Conservation (phyloP, 2,113 vertebrate species). For the Gymnarchus niloticus region DNA sequence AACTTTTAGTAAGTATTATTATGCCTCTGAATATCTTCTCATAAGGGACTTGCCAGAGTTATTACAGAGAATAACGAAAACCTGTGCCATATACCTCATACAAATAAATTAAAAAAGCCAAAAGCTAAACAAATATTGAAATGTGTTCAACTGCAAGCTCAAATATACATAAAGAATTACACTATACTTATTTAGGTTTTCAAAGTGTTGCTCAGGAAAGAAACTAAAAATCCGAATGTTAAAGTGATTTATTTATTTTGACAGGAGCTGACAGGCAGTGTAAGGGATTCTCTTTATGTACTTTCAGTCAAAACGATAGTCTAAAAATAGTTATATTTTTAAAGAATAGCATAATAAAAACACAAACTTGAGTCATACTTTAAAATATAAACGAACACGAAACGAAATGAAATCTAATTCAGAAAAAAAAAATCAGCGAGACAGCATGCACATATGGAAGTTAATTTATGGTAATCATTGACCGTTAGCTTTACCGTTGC, state of each 20-base stretch:
- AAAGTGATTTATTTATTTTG: not conserved
- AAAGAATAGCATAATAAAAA: not conserved
- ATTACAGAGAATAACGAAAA: not conserved
- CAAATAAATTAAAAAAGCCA: too few relatives aligned
- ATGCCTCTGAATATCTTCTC: not conserved
- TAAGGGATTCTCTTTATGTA: not conserved
- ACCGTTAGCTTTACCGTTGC: slow-evolving; percentile 25
- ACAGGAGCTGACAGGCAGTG: not conserved
- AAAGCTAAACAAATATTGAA: not conserved
- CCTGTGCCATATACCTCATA: not conserved
- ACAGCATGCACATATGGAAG: too few relatives aligned
- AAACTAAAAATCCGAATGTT: not conserved
- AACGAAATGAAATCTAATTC: too few relatives aligned
- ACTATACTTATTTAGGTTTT: not conserved
- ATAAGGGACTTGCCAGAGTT: not conserved
- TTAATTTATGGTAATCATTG: not conserved
- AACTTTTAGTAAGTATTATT: not conserved
- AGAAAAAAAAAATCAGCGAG: too few relatives aligned
- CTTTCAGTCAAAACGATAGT: not conserved
- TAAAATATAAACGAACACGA: too few relatives aligned
- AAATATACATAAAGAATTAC: not conserved
- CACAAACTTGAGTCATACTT: not conserved
- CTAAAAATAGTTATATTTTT: not conserved
- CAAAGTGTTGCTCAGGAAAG: not conserved
- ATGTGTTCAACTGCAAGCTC: not conserved